Base-by-base conservation (phyloP, 64 coral and sea anemone genomes). In the Dendrophyllia cribrosa region DNA sequence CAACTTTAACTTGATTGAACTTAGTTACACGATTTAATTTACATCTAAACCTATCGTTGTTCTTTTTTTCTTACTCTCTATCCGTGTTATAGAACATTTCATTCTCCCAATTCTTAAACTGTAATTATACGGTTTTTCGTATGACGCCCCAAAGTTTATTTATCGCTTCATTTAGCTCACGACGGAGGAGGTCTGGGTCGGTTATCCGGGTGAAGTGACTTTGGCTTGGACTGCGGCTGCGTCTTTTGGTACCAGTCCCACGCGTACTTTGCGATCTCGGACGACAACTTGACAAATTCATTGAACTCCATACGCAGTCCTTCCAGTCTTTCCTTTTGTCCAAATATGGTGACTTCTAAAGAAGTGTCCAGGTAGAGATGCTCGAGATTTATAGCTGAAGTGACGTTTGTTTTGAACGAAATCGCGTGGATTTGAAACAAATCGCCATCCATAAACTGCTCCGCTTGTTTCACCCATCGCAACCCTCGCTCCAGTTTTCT, bases 291-390 rank as follows among this genome's bases (percentile, higher is more conserved):
- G 7, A 92, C 77, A 79, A 99, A 99, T 25, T 86, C 90, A 58
- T 93, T 93, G 43, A 99, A 94, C 8, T 86, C 78, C 26, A 99
- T 75, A 44, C 82, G 73, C 5, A 96, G 62, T 34, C 97, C 97
- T 22, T 79, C 66, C 5, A 99, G 78, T 43, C 61, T 50, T 46
- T 99, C 87, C 58, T 86, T 86, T 74, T 99, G 94, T 52, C 97
- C 97, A 92, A 99, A 96, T 91, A 99, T 96, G 53, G 97, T 99
- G 50, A 93, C 73, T 83, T 99, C 94, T 62, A 99, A 81, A 58
- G 91, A 88, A 26, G 97, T 96, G 20, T 96, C 85, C 23, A 99
- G 77, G 59, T 75, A 88, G 65, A 93, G 58, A 19, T 96, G 34
- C 62, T 78, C 74, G 4, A 99, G 47, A 56, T 96, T 68, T n/a